Evolutionary conservation across 2,888 invertebrate genomes (phyloP), one percentile per base, ranked within the genome.

Genomic region (Lysandra bellargus): DNA sequence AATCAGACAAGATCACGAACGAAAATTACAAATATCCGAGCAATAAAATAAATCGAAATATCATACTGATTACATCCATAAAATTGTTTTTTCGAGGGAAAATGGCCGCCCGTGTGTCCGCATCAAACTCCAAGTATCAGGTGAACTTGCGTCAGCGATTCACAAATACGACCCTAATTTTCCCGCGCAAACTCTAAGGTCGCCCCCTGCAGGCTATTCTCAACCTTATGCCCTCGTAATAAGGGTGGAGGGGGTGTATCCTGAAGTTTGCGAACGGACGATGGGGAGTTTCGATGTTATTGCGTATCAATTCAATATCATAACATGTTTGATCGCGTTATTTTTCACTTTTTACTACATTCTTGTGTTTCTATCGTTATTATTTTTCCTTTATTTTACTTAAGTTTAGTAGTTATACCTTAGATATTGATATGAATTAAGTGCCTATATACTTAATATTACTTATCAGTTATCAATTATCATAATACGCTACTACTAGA

Each of bases 61-160:
- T 69, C 33, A 69, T 69, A 69, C 69, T 69, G 69, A 69, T 69
- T 69, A 37, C 69, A 37, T 33, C 33, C 69, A 33, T 69, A 69
- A 69, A 69, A 69, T 37, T 33, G 69, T 69, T 69, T 69, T 69
- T 69, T 33, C 23, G 33, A 14, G 5, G 33, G 33, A 23, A 69
- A 33, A 37, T 33, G 14, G 12, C 33, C 33, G 23, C 14, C 30
- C 23, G 30, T 30, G 30, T 30, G 69, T 69, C 69, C 33, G 69
- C 69, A 69, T 69, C 69, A 69, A 69, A 69, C 33, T 69, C 49
- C 75, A 44, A 83, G 85, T 86, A 88, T 92, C 93, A 93, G 93
- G 93, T 93, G 90, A 92, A 88, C 84, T 91, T 90, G 90, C 91
- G 93, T 93, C 93, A 93, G 93, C 89, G 90, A 92, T 92, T 92